A percentile compares a stretch with the other conserved stretches of the same genome.
These are phyloP conservation scores for Philotrypesis tridentata DNA, from an alignment of 1,140 invertebrate genomes.

Conservation along the genomic window DNA sequence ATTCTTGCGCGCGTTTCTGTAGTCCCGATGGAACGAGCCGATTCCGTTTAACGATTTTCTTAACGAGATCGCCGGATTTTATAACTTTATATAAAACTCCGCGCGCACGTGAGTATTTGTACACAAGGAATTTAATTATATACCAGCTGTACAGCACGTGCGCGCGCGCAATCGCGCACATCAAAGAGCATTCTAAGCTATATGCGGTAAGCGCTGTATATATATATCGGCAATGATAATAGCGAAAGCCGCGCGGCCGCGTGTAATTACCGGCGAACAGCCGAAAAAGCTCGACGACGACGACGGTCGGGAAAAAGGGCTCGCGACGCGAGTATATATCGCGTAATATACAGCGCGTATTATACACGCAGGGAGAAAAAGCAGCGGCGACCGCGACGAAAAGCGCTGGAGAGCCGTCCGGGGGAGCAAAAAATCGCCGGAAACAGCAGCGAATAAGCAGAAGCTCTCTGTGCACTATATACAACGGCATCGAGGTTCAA, in stretches of 20 bases:
- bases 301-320: neutral
- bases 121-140: neutral
- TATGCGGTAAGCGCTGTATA: too few species aligned
- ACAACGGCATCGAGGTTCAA: too few species aligned
- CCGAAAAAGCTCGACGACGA: neutral
- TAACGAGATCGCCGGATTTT: neutral
- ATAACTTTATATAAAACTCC: neutral
- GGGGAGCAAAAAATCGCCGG: neutral
- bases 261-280: neutral
- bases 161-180: too few species aligned
- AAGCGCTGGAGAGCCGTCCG: neutral
- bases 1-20: conserved; percentile 12
- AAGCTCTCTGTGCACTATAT: too few species aligned
- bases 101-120: too few species aligned
- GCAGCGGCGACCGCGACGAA: neutral
- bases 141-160: too few species aligned
- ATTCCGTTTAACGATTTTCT: neutral
- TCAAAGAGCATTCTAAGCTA: neutral
- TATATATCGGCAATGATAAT: neutral
- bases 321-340: too few species aligned
- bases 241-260: neutral
- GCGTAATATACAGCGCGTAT: too few species aligned
- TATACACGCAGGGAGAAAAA: neutral
- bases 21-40: neutral
- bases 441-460: conserved; percentile 8